Conservation (phyloP, 2,113 vertebrate genomes). For the Larimichthys crocea region DNA sequence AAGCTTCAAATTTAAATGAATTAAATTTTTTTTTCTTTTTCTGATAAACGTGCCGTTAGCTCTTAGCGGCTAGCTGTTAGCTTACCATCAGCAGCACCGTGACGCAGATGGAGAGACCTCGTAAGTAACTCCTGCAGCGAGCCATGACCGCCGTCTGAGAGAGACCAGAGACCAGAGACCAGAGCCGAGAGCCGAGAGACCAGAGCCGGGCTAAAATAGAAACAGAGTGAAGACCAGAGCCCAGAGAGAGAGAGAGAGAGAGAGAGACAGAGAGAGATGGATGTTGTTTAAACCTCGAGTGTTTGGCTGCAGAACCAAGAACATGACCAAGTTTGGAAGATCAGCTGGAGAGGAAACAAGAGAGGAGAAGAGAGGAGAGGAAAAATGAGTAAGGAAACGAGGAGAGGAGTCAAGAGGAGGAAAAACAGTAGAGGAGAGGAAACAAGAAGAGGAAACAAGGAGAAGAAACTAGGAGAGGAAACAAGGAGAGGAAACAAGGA, state of each 20-base stretch:
- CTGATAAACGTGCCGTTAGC: neutral
- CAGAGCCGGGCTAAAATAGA: constrained; percentile 50
- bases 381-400: neutral
- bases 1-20: neutral
- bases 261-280: constrained; percentile 27
- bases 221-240: constrained; percentile 54
- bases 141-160: constrained; percentile 72
- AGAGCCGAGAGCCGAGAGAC: no score
- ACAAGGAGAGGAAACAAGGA: neutral
- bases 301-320: constrained; percentile 73
- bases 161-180: neutral
- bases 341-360: constrained; percentile 41
- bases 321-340: constrained; percentile 84
- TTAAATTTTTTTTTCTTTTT: neutral
- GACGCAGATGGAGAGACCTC: constrained; percentile 76
- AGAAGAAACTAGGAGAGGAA: neutral
- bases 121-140: constrained; percentile 75
- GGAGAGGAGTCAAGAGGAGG: neutral
- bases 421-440: neutral
- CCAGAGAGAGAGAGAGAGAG: neutral
- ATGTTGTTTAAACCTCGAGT: constrained; percentile 76
- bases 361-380: neutral
- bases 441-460: neutral
- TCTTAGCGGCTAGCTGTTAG: constrained; percentile 25
- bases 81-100: constrained; percentile 81